Evolutionary conservation across 2,888 invertebrate species (phyloP), one percentile per base, ranked within the genome.

Genomic region (Alloscopus bannaensis): DNA sequence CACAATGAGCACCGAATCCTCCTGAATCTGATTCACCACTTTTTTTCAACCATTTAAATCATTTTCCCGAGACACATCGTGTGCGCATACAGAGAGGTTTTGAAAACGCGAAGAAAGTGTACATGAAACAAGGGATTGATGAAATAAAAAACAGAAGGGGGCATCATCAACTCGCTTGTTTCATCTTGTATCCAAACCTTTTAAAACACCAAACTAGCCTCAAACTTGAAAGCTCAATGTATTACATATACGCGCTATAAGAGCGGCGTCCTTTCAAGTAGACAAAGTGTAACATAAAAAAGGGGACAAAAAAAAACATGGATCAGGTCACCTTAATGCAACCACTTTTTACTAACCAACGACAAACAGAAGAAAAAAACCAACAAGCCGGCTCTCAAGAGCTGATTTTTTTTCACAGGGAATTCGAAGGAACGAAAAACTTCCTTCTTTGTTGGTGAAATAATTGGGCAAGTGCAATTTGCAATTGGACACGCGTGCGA

Each of bases 401-500:
- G 57, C 22, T 60, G 22, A 52, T 8, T 20, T 22, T 52, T 8
- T 20, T 22, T 52, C 3, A 11, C 31, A 36, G 20, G 16, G 28
- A 13, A 28, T 3, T n/a, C 3, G 47, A 20, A 47, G 47, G 8
- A 24, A 52, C 8, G 22, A 47, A 45, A 45, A 65, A 26, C 18
- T 45, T 31, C 22, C 29, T 22, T 60, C 57, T 62, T 36, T n/a
- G 22, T 22, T 55, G 64, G 59, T 73, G 42, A 75, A 70, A 60
- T 75, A 81, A 78, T 78, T 81, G 81, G 80, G 69, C 81, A 78
- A 70, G 83, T 83, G 81, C 78, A 83, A 82, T 83, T 83, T 82
- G 64, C 82, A 68, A 83, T 83, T 83, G 78, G 80, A 70, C 68
- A 82, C 82, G 82, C 83, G 82, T 81, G 82, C 83, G 81, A 81